Conservation (phyloP, 2,113 vertebrate genomes). For the Cinclus cinclus region DNA sequence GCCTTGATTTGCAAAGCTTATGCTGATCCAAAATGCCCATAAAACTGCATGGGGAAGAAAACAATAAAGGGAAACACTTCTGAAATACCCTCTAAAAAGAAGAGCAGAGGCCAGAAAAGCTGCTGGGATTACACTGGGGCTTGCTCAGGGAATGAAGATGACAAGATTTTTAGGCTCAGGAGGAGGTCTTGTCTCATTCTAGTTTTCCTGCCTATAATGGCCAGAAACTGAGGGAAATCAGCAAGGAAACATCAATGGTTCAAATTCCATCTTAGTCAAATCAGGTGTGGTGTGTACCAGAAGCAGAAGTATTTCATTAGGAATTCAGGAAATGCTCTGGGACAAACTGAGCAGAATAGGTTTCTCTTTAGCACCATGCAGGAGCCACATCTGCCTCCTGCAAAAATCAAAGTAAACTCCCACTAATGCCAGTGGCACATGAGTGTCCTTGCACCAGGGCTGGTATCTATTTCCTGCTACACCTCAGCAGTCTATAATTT, state of each 20-base stretch:
- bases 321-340: not conserved
- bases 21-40: not conserved
- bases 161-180: not conserved
- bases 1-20: not conserved
- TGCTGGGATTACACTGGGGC: not conserved
- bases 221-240: not conserved
- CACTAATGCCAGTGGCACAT: not conserved
- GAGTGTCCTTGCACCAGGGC: not conserved
- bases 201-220: not conserved
- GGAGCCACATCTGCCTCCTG: not conserved
- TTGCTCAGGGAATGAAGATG: not conserved
- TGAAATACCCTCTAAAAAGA: not conserved
- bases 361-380: not conserved
- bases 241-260: not conserved
- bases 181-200: not conserved
- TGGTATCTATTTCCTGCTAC: constrained; percentile 35
- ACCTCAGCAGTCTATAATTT: constrained; percentile 39
- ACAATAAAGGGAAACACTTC: not conserved
- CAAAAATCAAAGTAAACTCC: not conserved
- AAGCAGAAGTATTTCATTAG: not conserved
- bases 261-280: not conserved
- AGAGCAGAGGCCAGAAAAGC: not conserved
- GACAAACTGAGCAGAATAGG: not conserved
- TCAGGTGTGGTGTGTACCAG: not conserved
- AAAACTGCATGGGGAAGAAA: not conserved